Conservation (phyloP, 2,797 vertebrate species). For the Melanotaenia boesemani region DNA sequence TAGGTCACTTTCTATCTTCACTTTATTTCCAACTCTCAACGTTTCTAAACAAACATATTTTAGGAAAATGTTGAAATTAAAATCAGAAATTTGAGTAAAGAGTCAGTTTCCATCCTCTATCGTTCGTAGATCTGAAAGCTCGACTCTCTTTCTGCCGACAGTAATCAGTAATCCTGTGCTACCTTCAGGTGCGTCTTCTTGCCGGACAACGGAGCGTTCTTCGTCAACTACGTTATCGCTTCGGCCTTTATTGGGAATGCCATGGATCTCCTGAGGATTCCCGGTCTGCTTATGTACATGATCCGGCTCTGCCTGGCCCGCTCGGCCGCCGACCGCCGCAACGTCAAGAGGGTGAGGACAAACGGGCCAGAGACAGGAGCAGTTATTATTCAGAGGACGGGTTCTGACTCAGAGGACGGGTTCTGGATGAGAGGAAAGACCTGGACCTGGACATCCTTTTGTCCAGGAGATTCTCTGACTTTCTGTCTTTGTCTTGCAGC, state of each 20-base stretch:
- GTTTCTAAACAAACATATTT: no score
- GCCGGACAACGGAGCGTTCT: constrained; percentile 96
- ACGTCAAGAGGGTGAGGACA: constrained; percentile 90
- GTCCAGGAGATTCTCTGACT: no score
- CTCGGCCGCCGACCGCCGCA: constrained; percentile 93
- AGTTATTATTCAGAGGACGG: no score
- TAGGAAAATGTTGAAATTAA: no score
- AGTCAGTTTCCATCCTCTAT: no score
- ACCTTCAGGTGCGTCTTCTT: constrained; percentile 92
- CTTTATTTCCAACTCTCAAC: not conserved
- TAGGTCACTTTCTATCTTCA: constrained; percentile 73
- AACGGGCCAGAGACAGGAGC: not conserved
- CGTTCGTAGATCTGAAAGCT: no score
- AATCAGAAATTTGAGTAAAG: no score
- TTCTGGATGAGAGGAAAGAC: no score
- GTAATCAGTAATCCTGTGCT: not conserved
- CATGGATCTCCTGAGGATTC: constrained; percentile 97
- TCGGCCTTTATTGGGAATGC: constrained; percentile 97
- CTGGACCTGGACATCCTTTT: no score
- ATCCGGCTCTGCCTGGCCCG: constrained; percentile 95
- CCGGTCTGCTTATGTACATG: constrained; percentile 98
- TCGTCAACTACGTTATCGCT: constrained; percentile 97
- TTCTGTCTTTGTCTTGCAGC: constrained; percentile 74
- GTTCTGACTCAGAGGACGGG: no score
- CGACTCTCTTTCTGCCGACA: no score